Evolutionary conservation across 1,140 invertebrate genomes (phyloP).

Genomic region (Bursaphelenchus mucronatus): DNA sequence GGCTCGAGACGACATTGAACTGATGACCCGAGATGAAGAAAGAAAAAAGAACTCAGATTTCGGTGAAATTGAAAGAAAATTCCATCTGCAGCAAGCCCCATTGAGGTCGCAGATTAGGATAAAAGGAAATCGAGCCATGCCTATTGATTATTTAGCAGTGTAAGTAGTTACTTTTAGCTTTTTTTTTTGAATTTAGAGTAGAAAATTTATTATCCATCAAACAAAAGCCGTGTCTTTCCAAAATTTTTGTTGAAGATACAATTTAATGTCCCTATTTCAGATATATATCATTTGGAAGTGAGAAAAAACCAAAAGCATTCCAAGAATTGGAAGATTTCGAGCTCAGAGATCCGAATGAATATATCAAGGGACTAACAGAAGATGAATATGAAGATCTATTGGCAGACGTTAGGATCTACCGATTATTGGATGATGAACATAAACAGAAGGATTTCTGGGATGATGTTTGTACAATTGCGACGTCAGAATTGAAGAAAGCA

Average conservation of each 20-base stretch:
- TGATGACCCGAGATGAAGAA: constrained; percentile 83
- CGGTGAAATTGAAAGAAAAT: constrained; percentile 78
- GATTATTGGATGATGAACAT: constrained; percentile 69
- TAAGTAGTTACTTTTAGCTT: constrained; percentile 3
- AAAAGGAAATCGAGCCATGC: constrained; percentile 86
- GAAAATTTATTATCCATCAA: constrained; percentile 28
- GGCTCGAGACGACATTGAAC: constrained; percentile 78
- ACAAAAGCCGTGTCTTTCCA: background rate
- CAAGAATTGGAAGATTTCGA: constrained; percentile 74
- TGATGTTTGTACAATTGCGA: constrained; percentile 89
- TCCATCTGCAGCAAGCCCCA: constrained; percentile 62
- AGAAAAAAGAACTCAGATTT: constrained; percentile 88
- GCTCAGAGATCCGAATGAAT: constrained; percentile 83
- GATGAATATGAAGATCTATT: constrained; percentile 93
- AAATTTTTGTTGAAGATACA: background rate
- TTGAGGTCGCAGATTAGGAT: constrained; percentile 84
- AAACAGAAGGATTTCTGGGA: constrained; percentile 87
- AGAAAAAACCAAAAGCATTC: constrained; percentile 62
- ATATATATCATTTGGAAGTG: constrained; percentile 1
- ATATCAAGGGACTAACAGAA: constrained; percentile 82
- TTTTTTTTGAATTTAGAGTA: background rate
- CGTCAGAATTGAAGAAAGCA: constrained; percentile 86
- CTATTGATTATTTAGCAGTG: constrained; percentile 72
- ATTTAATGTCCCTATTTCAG: background rate
- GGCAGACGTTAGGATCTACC: constrained; percentile 70